Percentiles rank a stretch among this genome's conserved stretches.
phyloP scores from a whole-genome alignment of 2,113 vertebrate genomes.

The Anoplopoma fimbria region DNA sequence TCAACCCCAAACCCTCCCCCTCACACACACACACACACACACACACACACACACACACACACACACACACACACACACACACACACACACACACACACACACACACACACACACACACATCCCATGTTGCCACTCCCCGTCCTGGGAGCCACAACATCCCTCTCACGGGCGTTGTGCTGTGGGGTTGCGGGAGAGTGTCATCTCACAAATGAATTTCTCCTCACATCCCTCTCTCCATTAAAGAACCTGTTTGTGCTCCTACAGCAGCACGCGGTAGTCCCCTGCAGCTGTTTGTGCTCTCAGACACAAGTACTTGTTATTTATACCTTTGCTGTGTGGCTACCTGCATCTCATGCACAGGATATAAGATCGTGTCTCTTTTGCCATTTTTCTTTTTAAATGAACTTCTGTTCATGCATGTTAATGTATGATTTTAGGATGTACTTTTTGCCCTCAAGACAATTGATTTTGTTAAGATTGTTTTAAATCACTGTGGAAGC shows the following conservation, averaged over 20 bases:
- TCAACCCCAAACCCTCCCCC: neutral
- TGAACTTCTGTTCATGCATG: slow-evolving; percentile 5
- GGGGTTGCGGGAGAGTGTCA: slow-evolving; percentile 71
- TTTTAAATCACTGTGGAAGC: neutral
- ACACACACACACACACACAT: neutral
- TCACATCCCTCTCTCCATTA: slow-evolving; percentile 77
- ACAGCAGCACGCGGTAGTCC: slow-evolving; percentile 42
- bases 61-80: neutral
- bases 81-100: neutral
- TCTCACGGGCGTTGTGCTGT: slow-evolving; percentile 67
- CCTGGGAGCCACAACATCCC: slow-evolving; percentile 53
- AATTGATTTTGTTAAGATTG: slow-evolving; percentile 5
- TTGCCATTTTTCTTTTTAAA: slow-evolving; percentile 1
- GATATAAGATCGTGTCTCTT: neutral
- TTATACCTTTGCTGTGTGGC: slow-evolving; percentile 51
- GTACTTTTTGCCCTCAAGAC: neutral
- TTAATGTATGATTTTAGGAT: neutral
- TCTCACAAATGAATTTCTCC: slow-evolving; percentile 81
- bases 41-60: neutral
- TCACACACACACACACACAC: neutral
- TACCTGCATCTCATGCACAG: slow-evolving; percentile 40
- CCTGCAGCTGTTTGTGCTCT: slow-evolving; percentile 70
- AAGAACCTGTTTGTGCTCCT: slow-evolving; percentile 70
- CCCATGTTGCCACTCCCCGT: neutral
- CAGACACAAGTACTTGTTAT: slow-evolving; percentile 64